A percentile compares a stretch with the other conserved stretches of the same genome.
Conservation (phyloP, 2,888 invertebrate genomes). For the Gisinianus flammeolus region DNA sequence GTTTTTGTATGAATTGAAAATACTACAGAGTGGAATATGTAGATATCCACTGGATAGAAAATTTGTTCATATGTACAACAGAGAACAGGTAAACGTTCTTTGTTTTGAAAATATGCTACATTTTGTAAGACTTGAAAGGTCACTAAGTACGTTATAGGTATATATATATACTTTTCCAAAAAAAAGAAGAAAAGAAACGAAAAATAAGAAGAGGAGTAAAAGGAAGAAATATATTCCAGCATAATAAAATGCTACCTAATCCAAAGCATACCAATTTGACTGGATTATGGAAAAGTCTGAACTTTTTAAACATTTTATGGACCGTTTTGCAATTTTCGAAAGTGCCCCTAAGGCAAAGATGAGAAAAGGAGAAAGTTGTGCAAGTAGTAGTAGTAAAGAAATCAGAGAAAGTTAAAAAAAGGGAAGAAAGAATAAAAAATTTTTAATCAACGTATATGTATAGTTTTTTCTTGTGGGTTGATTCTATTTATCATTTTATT, state of each 20-base stretch:
- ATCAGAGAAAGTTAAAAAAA: neutral
- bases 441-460: neutral
- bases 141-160: neutral
- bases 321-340: neutral
- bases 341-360: neutral
- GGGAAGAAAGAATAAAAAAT: neutral
- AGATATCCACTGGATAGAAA: no score
- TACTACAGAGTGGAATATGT: no score
- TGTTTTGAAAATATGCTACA: neutral
- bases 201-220: neutral
- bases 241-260: neutral
- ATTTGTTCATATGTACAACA: neutral
- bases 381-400: neutral
- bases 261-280: neutral
- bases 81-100: neutral
- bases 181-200: neutral
- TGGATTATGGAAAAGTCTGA: slow-evolving; percentile 9
- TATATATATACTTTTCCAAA: neutral
- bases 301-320: slow-evolving; percentile 6
- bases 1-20: no score
- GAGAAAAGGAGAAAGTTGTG: neutral
- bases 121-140: neutral
- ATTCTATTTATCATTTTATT: no score
- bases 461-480: no score
- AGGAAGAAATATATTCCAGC: neutral